phyloP scores from a whole-genome alignment of 2,113 vertebrate species.

The Amphiprion ocellaris region DNA sequence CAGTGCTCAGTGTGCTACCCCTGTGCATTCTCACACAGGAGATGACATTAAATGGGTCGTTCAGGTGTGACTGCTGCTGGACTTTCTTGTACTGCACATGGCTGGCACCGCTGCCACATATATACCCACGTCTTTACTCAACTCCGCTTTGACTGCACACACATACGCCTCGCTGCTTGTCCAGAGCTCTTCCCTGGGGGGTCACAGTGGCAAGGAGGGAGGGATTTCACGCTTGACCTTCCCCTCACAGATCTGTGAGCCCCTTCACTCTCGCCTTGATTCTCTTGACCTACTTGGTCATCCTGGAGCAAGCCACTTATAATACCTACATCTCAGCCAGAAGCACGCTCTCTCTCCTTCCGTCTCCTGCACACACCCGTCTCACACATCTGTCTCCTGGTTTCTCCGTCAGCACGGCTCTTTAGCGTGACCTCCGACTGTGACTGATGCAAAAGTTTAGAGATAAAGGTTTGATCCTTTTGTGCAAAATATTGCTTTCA shows the following conservation, averaged over 20 bases:
- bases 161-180: conserved; percentile 54
- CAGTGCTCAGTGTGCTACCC: too few species aligned
- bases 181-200: conserved; percentile 72
- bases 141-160: background rate
- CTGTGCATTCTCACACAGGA: too few species aligned
- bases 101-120: conserved; percentile 22
- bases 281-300: conserved; percentile 87
- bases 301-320: conserved; percentile 84
- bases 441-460: conserved; percentile 49
- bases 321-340: conserved; percentile 73
- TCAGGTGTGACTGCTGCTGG: background rate
- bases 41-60: background rate
- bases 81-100: conserved; percentile 12
- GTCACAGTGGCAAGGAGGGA: conserved; percentile 67
- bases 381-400: conserved; percentile 52
- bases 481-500: conserved; percentile 49
- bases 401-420: conserved; percentile 32
- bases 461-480: conserved; percentile 63
- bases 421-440: conserved; percentile 24
- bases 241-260: conserved; percentile 83
- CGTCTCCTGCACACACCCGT: conserved; percentile 48
- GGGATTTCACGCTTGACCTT: conserved; percentile 88
- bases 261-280: conserved; percentile 82
- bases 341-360: conserved; percentile 27
- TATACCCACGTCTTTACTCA: conserved; percentile 11